Base-by-base conservation (phyloP, 2,888 invertebrate genomes). In the Macrosiphum euphorbiae region DNA sequence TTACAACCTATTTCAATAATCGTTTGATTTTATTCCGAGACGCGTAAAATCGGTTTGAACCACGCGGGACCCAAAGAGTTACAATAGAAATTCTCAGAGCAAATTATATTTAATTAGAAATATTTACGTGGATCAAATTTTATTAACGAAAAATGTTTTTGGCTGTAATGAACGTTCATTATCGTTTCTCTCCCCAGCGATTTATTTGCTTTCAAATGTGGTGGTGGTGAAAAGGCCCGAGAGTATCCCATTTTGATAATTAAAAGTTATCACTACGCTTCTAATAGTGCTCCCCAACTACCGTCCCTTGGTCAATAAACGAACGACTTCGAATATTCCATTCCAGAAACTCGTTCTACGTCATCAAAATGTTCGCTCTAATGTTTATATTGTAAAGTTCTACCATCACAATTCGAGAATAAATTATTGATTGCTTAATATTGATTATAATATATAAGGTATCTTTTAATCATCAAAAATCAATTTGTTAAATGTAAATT, bases 231-330 rank as follows among this genome's bases (percentile, higher is more conserved):
- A 44, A 44, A 35, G 35, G n/a, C 67, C 35, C n/a, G n/a, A 20
- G 61, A n/a, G 35, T 47, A 61, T 89, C 28, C 89, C 61, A 89
- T 89, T 89, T 89, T n/a, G 89, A 89, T 89, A 89, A 89, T 89
- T 61, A 89, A 89, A 89, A 89, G 8, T 44, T 89, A 89, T 89
- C 58, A 28, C 88, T n/a, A n/a, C 28, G 61, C 44, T 5, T 61
- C 20, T 47, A 61, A 44, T 61, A 89, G 89, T 47, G 10, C 1
- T 44, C 10, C 58, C 8, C 11, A 67, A 67, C 35, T 67, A 67
- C 35, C 16, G n/a, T n/a, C 28, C 0, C 0, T n/a, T 8, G 44
- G 28, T 16, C 47, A n/a, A 61, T 89, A 61, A 47, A 89, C n/a
- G 20, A 61, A 61, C 47, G n/a, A 61, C n/a, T 47, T 47, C 20